These are phyloP conservation scores for Cotesia vestalis DNA, from an alignment of 1,140 invertebrate species.

Conservation along the genomic window DNA sequence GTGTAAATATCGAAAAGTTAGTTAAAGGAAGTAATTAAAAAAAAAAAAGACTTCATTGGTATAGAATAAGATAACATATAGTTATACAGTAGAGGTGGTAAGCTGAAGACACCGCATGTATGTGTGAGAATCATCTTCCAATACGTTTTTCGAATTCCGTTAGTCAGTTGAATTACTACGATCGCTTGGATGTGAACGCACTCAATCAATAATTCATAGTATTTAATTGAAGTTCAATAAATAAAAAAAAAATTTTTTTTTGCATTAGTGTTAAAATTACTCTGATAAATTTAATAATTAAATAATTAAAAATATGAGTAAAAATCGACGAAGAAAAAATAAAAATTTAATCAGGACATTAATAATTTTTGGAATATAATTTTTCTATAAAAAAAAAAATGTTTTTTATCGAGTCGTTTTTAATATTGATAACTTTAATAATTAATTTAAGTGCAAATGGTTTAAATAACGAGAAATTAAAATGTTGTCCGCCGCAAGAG, in stretches of 20 bases:
- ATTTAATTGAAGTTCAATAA: neutral
- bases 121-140: neutral
- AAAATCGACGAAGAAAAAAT: neutral
- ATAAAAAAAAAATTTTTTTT: neutral
- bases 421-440: neutral
- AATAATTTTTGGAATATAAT: neutral
- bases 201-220: neutral
- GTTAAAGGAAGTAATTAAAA: neutral
- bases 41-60: neutral
- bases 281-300: neutral
- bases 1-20: too few relatives aligned
- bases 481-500: conserved; percentile 25
- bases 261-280: neutral
- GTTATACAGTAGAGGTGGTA: conserved; percentile 14
- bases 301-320: too few relatives aligned
- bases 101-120: neutral
- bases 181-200: neutral
- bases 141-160: conserved; percentile 1
- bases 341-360: neutral
- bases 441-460: neutral
- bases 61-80: neutral
- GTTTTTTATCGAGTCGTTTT: neutral
- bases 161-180: conserved; percentile 18
- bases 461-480: neutral
- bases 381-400: neutral